Percentiles rank a stretch among this genome's conserved stretches.
Evolutionary conservation across 2,888 invertebrate genomes (phyloP).

Genomic region (Tachina lurida): DNA sequence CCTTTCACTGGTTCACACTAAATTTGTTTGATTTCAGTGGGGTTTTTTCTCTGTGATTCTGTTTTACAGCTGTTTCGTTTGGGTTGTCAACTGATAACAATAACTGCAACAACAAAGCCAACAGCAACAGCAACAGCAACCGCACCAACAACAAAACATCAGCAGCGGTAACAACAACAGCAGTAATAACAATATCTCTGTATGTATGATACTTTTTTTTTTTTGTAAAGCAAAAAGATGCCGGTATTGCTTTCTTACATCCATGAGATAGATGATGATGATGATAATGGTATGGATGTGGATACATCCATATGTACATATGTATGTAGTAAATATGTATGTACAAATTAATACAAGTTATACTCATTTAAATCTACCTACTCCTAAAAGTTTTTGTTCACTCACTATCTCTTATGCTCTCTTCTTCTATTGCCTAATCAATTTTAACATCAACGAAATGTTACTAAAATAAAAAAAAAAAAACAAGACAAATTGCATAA

Average conservation of each 20-base stretch:
- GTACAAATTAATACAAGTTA: slow-evolving; percentile 28
- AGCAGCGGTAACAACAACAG: slow-evolving; percentile 30
- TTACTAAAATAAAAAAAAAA: slow-evolving; percentile 23
- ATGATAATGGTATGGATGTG: neutral
- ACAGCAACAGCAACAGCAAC: slow-evolving; percentile 25
- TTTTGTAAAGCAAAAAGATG: slow-evolving; percentile 38
- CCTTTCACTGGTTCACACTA: slow-evolving; percentile 16
- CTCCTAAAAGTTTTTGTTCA: slow-evolving; percentile 1
- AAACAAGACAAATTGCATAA: slow-evolving; percentile 46
- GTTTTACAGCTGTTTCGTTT: slow-evolving; percentile 70
- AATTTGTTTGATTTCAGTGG: slow-evolving; percentile 50
- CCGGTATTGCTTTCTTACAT: slow-evolving; percentile 56
- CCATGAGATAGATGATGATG: slow-evolving; percentile 10
- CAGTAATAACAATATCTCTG: neutral
- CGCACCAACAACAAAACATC: slow-evolving; percentile 10
- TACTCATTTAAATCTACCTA: slow-evolving; percentile 22
- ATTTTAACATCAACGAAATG: slow-evolving; percentile 37
- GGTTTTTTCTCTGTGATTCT: slow-evolving; percentile 55
- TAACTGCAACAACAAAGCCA: slow-evolving; percentile 56
- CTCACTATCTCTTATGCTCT: slow-evolving; percentile 4
- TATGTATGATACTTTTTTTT: neutral
- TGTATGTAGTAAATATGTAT: too few species aligned
- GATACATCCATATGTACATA: too few species aligned
- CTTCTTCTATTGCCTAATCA: slow-evolving; percentile 33
- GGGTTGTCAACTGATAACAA: slow-evolving; percentile 70